Conservation (phyloP, 2,113 vertebrate species). For the Grallaria varia region DNA sequence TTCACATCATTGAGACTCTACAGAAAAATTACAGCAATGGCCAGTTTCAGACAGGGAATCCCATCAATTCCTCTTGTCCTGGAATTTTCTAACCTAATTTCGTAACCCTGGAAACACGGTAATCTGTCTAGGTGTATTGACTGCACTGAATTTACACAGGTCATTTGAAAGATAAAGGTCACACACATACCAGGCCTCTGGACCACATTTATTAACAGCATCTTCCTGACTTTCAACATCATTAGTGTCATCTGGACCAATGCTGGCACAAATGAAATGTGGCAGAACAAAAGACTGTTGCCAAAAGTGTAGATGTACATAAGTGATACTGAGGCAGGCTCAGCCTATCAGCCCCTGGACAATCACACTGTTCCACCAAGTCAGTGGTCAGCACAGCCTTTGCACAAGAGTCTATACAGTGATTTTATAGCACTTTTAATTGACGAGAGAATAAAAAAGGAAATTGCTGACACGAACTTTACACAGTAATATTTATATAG, state of each 20-base stretch:
- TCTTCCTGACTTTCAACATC: constrained; percentile 52
- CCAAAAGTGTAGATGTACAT: constrained; percentile 29
- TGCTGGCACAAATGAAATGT: constrained; percentile 60
- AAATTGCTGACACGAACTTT: background rate
- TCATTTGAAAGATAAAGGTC: constrained; percentile 74
- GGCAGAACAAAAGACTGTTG: constrained; percentile 48
- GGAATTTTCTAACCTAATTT: constrained; percentile 64
- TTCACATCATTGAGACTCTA: background rate
- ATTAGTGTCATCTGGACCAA: constrained; percentile 56
- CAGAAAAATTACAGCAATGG: constrained; percentile 7
- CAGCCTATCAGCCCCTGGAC: constrained; percentile 56
- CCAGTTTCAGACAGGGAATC: background rate
- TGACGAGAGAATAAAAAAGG: background rate
- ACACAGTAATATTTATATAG: background rate
- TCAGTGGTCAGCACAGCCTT: background rate
- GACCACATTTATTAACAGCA: constrained; percentile 55
- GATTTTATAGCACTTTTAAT: constrained; percentile 6
- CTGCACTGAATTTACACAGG: constrained; percentile 58
- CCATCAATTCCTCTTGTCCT: constrained; percentile 17
- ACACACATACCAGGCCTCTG: constrained; percentile 21
- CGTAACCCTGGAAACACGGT: constrained; percentile 26
- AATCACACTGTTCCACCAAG: constrained; percentile 1
- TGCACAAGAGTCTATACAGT: background rate
- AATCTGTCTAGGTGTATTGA: constrained; percentile 61
- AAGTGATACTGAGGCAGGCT: constrained; percentile 39